Evolutionary conservation across 1,140 invertebrate genomes (phyloP).

Genomic region (Drosophila littoralis): DNA sequence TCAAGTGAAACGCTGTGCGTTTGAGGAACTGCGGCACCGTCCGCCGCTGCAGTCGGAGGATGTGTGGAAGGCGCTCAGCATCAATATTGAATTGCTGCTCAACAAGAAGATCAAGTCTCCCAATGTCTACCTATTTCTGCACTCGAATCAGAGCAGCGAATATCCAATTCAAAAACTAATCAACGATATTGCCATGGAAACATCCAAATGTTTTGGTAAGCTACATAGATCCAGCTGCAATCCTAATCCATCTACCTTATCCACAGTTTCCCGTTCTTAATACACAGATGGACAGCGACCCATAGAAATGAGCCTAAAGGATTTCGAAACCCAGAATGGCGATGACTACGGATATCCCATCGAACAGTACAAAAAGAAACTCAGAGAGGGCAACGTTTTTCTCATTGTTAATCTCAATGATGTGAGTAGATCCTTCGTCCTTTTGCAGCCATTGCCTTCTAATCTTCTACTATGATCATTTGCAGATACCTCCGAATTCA

Average conservation of each 20-base stretch:
- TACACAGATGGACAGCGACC: conserved; percentile 35
- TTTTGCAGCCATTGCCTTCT: not conserved
- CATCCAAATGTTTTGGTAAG: conserved; percentile 71
- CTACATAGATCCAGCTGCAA: not conserved
- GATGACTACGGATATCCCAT: conserved; percentile 72
- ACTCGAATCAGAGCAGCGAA: conserved; percentile 31
- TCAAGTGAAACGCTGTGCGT: conserved; percentile 38
- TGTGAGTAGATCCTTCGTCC: conserved; percentile 28
- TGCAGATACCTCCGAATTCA: conserved; percentile 62
- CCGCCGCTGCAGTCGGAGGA: conserved; percentile 35
- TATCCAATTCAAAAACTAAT: conserved; percentile 40
- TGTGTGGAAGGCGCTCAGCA: conserved; percentile 57
- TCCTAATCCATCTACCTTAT: not conserved
- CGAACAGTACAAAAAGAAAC: conserved; percentile 61
- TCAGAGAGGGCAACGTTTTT: conserved; percentile 71
- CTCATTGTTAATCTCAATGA: conserved; percentile 73
- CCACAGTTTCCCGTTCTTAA: not conserved
- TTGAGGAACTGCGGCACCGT: conserved; percentile 15
- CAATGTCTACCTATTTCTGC: conserved; percentile 63
- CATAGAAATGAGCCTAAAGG: conserved; percentile 60
- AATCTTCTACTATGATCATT: not conserved
- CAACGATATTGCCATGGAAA: conserved; percentile 50
- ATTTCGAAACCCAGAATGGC: conserved; percentile 45
- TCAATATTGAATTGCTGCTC: conserved; percentile 61
- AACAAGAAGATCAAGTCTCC: conserved; percentile 54